These are phyloP conservation scores for Vespertilio murinus DNA, from an alignment of 2,797 vertebrate genomes.

Conservation along the genomic window DNA sequence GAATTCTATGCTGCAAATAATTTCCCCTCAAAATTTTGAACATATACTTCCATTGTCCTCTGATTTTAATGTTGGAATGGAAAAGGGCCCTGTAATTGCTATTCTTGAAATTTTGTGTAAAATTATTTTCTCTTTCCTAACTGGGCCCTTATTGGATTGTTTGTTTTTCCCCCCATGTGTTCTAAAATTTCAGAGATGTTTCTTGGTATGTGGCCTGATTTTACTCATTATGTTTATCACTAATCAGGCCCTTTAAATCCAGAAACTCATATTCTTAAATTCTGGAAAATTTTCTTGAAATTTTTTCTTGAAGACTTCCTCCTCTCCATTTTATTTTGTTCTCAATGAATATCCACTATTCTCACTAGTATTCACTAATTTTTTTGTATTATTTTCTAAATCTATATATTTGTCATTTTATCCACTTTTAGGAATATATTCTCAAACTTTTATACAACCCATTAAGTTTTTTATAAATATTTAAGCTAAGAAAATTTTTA, in stretches of 20 bases:
- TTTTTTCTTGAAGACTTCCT: background rate
- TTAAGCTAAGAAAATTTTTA: background rate
- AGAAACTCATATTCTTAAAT: background rate
- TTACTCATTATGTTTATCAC: background rate
- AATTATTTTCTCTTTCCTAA: background rate
- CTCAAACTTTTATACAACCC: background rate
- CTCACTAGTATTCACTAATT: conserved; percentile 1
- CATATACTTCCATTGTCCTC: background rate
- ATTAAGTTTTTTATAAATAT: background rate
- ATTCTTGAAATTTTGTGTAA: background rate
- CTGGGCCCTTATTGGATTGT: background rate
- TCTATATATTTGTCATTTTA: background rate
- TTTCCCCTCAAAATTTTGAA: background rate
- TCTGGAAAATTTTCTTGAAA: background rate
- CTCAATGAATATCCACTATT: background rate
- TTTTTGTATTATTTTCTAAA: background rate
- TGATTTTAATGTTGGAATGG: background rate
- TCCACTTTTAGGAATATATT: background rate
- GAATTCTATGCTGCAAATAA: background rate
- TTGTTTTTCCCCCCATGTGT: background rate
- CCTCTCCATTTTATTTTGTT: background rate
- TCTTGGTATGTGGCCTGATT: background rate
- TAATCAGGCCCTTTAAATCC: background rate
- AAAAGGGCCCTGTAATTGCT: background rate
- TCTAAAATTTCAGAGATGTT: background rate